Base-by-base conservation (phyloP, 2,113 vertebrate species). In the Caloenas nicobarica region DNA sequence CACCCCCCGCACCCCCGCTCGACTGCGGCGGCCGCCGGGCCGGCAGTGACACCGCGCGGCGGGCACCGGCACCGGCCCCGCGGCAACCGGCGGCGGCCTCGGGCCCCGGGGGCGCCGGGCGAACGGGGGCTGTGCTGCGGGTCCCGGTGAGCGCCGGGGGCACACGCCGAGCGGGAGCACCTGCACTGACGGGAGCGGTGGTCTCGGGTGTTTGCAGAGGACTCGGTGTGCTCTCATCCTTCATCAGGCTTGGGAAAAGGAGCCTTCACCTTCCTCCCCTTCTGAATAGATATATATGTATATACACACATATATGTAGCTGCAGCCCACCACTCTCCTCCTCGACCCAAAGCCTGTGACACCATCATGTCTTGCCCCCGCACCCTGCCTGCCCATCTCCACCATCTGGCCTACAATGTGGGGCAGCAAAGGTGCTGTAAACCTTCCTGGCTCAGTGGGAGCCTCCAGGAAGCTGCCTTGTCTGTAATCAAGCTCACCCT, bases 31-130 rank as follows among this genome's bases (percentile, higher is more conserved):
- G 89, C 79, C 62, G 33, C 89, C 78, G 16, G 81, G 72, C 62
- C 93, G 53, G 91, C 93, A 95, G 93, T 93, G 95, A 93, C 95
- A 95, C 93, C 93, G 81, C 93, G 95, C 85, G 91, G 95, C 71
- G 57, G 36, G 25, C 81, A 34, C 53, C 34, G 69, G 87, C 91
- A 81, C 73, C 68, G 40, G 54, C 73, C 13, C 56, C 12, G 51
- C 74, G 15, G 38, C 17, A 28, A 17, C 36, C 22, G 46, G 9
- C 22, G 2, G 33, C 5, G 21, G 38, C 40, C 70, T 31, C 68
- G 21, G 6, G 44, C 44, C 26, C 50, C 25, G 7, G 57, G 36
- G 40, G 13, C 50, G 17, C 46, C 60, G 36, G 25, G 26, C 10
- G 16, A 14, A 16, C 28, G 25, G 15, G 42, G 11, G 50, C 74